phyloP scores from a whole-genome alignment of 2,888 invertebrate genomes.

The Cephus sareptanus region DNA sequence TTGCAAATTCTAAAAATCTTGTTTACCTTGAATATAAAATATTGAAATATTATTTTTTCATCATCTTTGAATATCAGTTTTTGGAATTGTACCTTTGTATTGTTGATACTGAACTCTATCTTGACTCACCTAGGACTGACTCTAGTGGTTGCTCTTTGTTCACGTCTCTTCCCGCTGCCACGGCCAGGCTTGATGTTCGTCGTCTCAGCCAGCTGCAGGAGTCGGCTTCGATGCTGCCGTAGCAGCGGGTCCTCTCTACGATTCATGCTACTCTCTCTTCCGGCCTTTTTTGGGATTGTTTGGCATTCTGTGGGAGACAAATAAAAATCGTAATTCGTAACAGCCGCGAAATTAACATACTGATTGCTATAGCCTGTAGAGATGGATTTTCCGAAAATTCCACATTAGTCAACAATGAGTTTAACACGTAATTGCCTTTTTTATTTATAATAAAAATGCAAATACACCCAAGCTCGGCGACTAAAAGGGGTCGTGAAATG shows the following conservation, averaged over 20 bases:
- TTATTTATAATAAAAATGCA: neutral
- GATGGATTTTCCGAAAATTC: neutral
- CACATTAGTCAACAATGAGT: neutral
- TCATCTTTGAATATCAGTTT: neutral
- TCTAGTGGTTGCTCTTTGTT: conserved; percentile 60
- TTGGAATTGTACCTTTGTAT: neutral
- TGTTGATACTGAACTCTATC: neutral
- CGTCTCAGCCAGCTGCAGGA: conserved; percentile 68
- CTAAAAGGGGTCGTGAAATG: neutral
- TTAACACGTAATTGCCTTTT: neutral
- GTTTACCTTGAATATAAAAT: neutral
- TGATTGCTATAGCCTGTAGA: neutral
- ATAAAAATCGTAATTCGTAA: neutral
- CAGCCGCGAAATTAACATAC: neutral
- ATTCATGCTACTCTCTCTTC: conserved; percentile 56
- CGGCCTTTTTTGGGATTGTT: conserved; percentile 27
- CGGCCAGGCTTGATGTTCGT: conserved; percentile 59
- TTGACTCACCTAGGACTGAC: conserved; percentile 46
- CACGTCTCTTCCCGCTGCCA: conserved; percentile 60
- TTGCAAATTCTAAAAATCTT: conserved; percentile 14
- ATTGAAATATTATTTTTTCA: neutral
- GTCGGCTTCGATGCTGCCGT: conserved; percentile 66
- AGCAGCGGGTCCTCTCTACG: conserved; percentile 68
- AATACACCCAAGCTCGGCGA: neutral
- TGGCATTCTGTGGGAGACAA: conserved; percentile 29